Base-by-base conservation (phyloP, 2,797 vertebrate species). In the Alcedo quadribrachys region DNA sequence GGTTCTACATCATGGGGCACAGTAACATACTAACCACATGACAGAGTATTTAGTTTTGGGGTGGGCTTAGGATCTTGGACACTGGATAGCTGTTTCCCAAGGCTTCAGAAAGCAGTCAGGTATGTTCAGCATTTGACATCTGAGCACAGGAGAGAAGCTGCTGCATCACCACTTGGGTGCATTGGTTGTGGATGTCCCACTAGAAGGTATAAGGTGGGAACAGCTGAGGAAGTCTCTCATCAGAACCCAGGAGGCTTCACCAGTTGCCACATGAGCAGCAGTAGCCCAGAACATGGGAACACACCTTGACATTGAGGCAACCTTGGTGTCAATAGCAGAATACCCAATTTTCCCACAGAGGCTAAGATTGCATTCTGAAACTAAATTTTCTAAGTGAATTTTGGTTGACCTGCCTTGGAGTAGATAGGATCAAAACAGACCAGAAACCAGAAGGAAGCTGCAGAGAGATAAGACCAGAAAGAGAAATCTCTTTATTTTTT, bases 401-500 rank as follows among this genome's bases (percentile, higher is more conserved):
- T 87, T 61, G 42, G 17, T 15, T 85, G 58, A 93, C 21, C 40
- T 76, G 37, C 13, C 50, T 67, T 54, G 27, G 57, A 51, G n/a
- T 7, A 85, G 87, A 80, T 84, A 92, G 45, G 15, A 95, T 95
- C 77, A 71, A 90, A 88, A 70, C 17, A 57, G 57, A 61, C 24
- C 3, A 2, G 71, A 84, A 91, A 21, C 14, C 74, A 60, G 40
- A 32, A 92, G 43, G 62, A 24, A 90, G 43, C 69, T 85, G 40
- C 14, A 78, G 70, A 35, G 51, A 94, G 91, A 87, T 93, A 93
- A 94, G 63, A 46, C 11, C 54, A 79, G 71, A 74, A 81, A 63
- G 12, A 73, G 61, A 91, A 85, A 57, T 89, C 62, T 86, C 63
- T 85, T 76, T 69, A 81, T 83, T 89, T 95, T 82, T 82, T 93